Conservation (phyloP, 1,140 invertebrate species). For the Bombus superbus region DNA sequence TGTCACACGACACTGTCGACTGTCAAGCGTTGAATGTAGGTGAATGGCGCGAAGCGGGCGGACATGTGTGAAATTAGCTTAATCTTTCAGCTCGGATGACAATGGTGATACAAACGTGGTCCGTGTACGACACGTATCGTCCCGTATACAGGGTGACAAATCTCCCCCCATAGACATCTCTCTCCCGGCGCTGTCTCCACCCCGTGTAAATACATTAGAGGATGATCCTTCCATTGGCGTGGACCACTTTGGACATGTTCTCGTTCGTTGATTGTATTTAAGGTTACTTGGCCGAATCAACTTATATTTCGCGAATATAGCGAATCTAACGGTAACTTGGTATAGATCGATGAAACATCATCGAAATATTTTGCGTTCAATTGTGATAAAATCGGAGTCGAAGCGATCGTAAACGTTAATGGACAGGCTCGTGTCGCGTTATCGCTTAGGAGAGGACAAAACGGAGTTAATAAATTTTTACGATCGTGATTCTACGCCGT, state of each 20-base stretch:
- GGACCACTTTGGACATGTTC: not conserved
- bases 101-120: slow-evolving; percentile 81
- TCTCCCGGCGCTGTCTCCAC: slow-evolving; percentile 68
- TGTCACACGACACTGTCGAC: slow-evolving; percentile 71
- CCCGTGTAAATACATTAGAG: slow-evolving; percentile 82
- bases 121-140: slow-evolving; percentile 78
- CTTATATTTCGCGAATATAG: not conserved
- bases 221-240: slow-evolving; percentile 81
- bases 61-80: slow-evolving; percentile 84
- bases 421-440: not conserved
- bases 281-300: not conserved
- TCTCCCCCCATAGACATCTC: slow-evolving; percentile 74
- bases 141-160: slow-evolving; percentile 77
- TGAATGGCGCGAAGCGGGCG: slow-evolving; percentile 72
- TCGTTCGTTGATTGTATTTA: not conserved
- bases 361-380: not conserved
- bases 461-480: slow-evolving; percentile 21
- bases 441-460: not conserved
- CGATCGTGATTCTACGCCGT: slow-evolving; percentile 61
- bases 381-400: not conserved
- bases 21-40: slow-evolving; percentile 26
- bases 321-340: not conserved
- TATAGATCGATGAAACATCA: not conserved
- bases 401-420: not conserved
- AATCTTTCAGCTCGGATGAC: slow-evolving; percentile 83